Base-by-base conservation (phyloP, 2,888 invertebrate genomes). In the Endotricha flammealis region DNA sequence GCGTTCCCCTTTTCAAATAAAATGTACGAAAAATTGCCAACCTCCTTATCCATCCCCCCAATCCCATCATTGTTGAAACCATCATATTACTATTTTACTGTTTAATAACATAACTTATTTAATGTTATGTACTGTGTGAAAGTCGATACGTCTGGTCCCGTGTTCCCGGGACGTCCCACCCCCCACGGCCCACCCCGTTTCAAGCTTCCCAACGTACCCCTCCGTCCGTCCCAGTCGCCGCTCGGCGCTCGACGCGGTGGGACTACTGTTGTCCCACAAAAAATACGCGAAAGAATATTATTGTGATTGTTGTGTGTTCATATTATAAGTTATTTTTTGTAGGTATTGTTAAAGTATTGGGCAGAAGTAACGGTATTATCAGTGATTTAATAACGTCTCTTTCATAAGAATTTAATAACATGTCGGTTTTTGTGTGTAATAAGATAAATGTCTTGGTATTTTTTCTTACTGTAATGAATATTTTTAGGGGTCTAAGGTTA, bases 211-310 rank as follows among this genome's bases (percentile, higher is more conserved):
- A 3, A 7, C 20, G 6, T n/a, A 2, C 20, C 3, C 20, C 4
- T 2, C 3, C 4, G 20, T 4, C 20, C 20, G 20, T 3, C 20
- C 3, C 49, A 65, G 64, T 61, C 57, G 53, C 52, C 58, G 53
- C 34, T 52, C 46, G 57, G 64, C 62, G 59, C 48, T 36, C 44
- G 43, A 42, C 44, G 53, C 51, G 57, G 39, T 22, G 56, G 57
- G 55, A 38, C 54, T 35, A 36, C 20, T 23, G 7, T 22, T 29
- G 16, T 27, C 17, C 20, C 10, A 7, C 11, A 11, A 28, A 14
- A 13, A 20, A 2, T 20, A 20, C 20, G 20, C 27, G 27, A 27
- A 8, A 20, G 9, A 11, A 1, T 24, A 16, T 12, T 29, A 24
- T 36, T 36, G 9, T 17, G 9, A 23, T 13, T 24, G 4, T 32